These are phyloP conservation scores for Hippocampus mohnikei DNA, from an alignment of 2,113 vertebrate genomes.

Conservation along the genomic window DNA sequence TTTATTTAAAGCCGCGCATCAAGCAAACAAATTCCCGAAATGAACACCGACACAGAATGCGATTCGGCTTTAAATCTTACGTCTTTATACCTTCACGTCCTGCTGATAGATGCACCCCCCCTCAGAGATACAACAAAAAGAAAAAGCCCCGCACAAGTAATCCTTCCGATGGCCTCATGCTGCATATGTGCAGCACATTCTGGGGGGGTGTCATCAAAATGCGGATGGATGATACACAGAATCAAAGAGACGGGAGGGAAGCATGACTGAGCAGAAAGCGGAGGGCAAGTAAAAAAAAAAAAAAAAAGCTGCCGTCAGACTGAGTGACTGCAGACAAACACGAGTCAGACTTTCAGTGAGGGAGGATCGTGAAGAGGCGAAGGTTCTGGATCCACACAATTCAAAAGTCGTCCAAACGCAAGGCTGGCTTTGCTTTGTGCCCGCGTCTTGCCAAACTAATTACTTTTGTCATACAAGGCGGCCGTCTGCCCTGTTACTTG, in stretches of 20 bases:
- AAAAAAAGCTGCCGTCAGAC: slow-evolving; percentile 28
- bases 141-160: slow-evolving; percentile 6
- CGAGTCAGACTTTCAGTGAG: slow-evolving; percentile 6
- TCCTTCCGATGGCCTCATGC: slow-evolving; percentile 9
- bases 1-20: neutral
- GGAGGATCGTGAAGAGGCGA: neutral
- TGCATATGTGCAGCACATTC: slow-evolving; percentile 6
- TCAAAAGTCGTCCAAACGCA: slow-evolving; percentile 23
- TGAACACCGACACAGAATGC: neutral
- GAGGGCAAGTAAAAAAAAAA: slow-evolving; percentile 11
- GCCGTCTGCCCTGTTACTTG: slow-evolving; percentile 17
- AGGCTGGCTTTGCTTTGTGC: slow-evolving; percentile 4
- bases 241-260: neutral
- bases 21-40: neutral
- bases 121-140: neutral
- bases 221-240: slow-evolving; percentile 18
- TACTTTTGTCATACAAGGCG: slow-evolving; percentile 35
- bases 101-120: neutral
- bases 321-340: slow-evolving; percentile 34
- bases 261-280: slow-evolving; percentile 34
- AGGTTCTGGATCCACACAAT: slow-evolving; percentile 21
- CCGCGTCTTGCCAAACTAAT: slow-evolving; percentile 44
- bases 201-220: slow-evolving; percentile 8
- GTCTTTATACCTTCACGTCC: slow-evolving; percentile 4
- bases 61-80: neutral